Evolutionary conservation across 2,888 invertebrate species (phyloP), one percentile per base, ranked within the genome.

Genomic region (Caenorhabditis sp.): DNA sequence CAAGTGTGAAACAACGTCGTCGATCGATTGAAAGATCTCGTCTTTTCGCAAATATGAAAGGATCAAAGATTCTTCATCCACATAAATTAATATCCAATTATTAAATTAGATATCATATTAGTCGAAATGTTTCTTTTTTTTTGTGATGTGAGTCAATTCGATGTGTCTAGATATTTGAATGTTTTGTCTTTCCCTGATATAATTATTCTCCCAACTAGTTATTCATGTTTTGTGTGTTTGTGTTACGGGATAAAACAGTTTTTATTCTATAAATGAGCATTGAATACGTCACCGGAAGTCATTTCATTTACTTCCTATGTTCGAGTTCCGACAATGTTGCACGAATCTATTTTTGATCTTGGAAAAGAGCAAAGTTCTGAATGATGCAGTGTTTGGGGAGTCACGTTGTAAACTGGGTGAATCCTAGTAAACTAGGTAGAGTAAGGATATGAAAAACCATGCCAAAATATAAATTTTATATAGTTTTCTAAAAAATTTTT

Each of bases 11-110:
- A 53, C 81, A 83, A 27, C 38, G 80, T 12, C 69, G 83, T 14
- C 67, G 81, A 1, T 83, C 83, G 0, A 65, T 81, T n/a, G 83
- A 83, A 43, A 54, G 80, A 27, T 57, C 79, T 4, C 66, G 81
- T 20, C 60, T 81, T 12, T 80, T 83, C 58, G 67, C 72, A 12
- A 80, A 71, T n/a, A 63, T 82, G 17, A 77, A 83, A 53, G 67
- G 80, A 8, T 73, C 75, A 36, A 71, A 76, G 64, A 70, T 76
- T 23, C 70, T 77, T 25, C 75, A 75, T 60, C 75, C 76, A 1
- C 69, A 69, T 43, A 72, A 76, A 54, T 62, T 76, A 56, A 72
- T 76, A 59, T 67, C 76, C 0, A 72, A 72, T 59, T 70, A 69
- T 66, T 74, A 54, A 10, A 67, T 58, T 57, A 7, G 2, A 17